Evolutionary conservation across 2,888 invertebrate species (phyloP), one percentile per base, ranked within the genome.

Genomic region (Apotomis betuletana): DNA sequence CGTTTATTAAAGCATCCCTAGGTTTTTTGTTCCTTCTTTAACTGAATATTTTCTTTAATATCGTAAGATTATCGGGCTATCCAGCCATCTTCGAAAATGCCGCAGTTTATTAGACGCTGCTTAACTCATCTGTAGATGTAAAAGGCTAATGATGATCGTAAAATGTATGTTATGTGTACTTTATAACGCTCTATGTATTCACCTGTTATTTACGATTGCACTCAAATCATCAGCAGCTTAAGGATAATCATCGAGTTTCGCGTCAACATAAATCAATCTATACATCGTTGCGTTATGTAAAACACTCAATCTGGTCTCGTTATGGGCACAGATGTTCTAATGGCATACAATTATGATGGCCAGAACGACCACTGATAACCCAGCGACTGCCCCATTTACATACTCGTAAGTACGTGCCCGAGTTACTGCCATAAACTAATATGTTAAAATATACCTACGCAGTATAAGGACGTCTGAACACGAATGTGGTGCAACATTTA

Each of bases 271-370:
- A 76, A 79, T 77, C 78, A 80, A 75, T 73, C 49, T 59, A 60
- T 71, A 61, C 69, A 52, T 55, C 65, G 62, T 72, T 70, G 74
- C 15, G 46, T 71, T 73, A 67, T 73, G 70, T 74, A 74, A 71
- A 74, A 70, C 76, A 74, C 74, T 76, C 74, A 65, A 75, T 77
- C 75, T 77, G 77, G 68, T 81, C 80, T 83, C 77, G 79, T 80
- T 82, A 78, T 75, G 74, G 77, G 64, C 76, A 72, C 75, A 79
- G 83, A 85, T 83, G 80, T 76, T 78, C 79, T 82, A 82, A 83
- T 83, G 74, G 78, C 80, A 82, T 81, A 80, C 82, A 79, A 81
- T 81, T 82, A 82, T 80, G 80, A 81, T 79, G 81, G 80, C 77
- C 78, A 77, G 75, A 78, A 79, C 78, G 77, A 77, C 76, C 75